Base-by-base conservation (phyloP, 2,888 invertebrate genomes). In the Deilephila elpenor region DNA sequence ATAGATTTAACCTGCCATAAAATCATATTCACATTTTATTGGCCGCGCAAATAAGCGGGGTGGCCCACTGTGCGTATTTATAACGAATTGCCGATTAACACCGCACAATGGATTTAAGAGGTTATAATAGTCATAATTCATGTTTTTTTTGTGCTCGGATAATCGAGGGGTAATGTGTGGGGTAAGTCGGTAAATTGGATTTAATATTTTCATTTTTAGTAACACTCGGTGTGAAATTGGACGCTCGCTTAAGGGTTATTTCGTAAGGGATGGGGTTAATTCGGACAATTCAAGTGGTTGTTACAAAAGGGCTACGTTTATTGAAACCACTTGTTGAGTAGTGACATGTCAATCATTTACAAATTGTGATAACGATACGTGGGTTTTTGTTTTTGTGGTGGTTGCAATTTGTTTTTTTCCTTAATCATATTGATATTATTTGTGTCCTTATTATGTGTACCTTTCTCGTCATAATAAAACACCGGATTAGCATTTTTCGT, bases 1-100 rank as follows among this genome's bases (percentile, higher is more conserved):
- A 93, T 93, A 91, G 91, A 93, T 91, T 93, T 93, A 94, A 94
- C 94, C 91, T 93, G 93, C 90, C 93, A 93, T 93, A 90, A 94
- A 94, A 93, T 93, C 92, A 93, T 93, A 93, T 91, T 90, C 89
- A 83, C 81, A 83, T 88, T 91, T 91, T 89, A 90, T 90, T 88
- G 86, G 83, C 80, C 78, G 83, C 77, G 86, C 89, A 91, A 91
- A 92, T 86, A 87, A 84, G 86, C 89, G 88, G 93, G 93, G 93
- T 90, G 82, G 84, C 80, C 81, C 88, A 86, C 86, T 86, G 88
- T 85, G 88, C 84, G 85, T 86, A 89, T 90, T 91, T 89, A 88
- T 86, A 90, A 84, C 87, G 84, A 85, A 89, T 88, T 86, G 88
- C 77, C 93, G 93, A 92, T 93, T 92, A 89, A 82, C 84, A 88